Evolutionary conservation across 2,888 invertebrate species (phyloP).

Genomic region (Mellilla xanthometata): DNA sequence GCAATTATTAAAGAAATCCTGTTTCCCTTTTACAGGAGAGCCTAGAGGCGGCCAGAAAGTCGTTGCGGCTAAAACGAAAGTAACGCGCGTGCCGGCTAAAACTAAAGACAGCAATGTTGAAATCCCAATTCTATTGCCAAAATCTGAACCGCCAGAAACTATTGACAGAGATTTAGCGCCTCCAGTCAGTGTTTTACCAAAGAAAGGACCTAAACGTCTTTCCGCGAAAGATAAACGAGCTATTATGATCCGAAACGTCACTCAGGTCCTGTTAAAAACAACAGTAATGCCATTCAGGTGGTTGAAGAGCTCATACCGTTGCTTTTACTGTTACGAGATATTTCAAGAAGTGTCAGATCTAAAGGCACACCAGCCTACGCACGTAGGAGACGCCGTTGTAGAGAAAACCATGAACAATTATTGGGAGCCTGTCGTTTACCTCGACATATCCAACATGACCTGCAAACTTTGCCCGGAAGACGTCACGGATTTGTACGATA

Average conservation of each 20-base stretch:
- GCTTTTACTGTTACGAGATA: conserved; percentile 76
- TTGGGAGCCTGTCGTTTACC: conserved; percentile 70
- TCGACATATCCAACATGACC: conserved; percentile 59
- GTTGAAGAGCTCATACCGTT: conserved; percentile 72
- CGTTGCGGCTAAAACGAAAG: conserved; percentile 25
- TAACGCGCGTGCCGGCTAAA: neutral
- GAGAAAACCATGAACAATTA: conserved; percentile 67
- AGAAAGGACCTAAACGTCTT: conserved; percentile 26
- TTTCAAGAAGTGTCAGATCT: conserved; percentile 66
- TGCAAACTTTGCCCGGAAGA: conserved; percentile 61
- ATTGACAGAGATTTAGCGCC: conserved; percentile 14
- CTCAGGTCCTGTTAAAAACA: conserved; percentile 61
- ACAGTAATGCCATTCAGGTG: conserved; percentile 72
- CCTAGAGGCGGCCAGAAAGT: conserved; percentile 62
- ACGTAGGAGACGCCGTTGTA: conserved; percentile 54
- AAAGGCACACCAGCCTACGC: conserved; percentile 57
- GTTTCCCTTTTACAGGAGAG: conserved; percentile 71
- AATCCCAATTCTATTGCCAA: neutral
- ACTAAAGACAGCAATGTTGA: neutral
- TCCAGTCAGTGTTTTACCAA: conserved; percentile 20
- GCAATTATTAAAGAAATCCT: conserved; percentile 40
- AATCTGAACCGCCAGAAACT: neutral
- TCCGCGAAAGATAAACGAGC: conserved; percentile 58
- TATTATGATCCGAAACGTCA: conserved; percentile 64
- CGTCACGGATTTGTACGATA: conserved; percentile 56